phyloP scores from a whole-genome alignment of 2,113 vertebrate genomes.

The Microcebus lehilahytsara region DNA sequence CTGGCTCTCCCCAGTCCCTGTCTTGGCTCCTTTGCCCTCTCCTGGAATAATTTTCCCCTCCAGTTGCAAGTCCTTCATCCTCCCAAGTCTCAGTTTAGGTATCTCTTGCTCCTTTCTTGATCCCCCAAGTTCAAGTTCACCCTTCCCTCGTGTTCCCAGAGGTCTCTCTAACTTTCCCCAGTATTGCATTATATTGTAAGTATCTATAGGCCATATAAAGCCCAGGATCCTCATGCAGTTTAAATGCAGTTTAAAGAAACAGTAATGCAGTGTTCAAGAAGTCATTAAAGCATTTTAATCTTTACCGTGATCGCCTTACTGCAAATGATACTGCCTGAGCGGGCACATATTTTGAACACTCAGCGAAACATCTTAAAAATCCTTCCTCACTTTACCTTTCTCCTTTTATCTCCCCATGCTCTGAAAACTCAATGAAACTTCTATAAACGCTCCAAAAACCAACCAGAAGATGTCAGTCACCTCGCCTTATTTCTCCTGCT shows the following conservation, averaged over 20 bases:
- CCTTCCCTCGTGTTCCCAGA: neutral
- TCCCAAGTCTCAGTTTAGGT: neutral
- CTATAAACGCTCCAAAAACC: neutral
- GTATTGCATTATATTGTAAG: neutral
- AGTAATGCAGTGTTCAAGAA: neutral
- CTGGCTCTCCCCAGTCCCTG: neutral
- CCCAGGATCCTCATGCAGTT: neutral
- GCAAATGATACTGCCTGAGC: neutral
- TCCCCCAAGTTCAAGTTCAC: neutral
- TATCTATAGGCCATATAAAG: neutral
- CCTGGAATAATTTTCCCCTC: neutral
- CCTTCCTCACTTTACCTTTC: neutral
- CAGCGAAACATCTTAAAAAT: neutral
- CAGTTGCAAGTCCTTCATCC: neutral
- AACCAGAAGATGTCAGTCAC: neutral
- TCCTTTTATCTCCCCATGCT: neutral
- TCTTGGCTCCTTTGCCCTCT: neutral
- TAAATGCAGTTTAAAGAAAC: neutral
- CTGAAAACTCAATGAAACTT: neutral
- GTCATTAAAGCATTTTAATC: neutral
- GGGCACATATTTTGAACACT: neutral
- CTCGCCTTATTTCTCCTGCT: neutral
- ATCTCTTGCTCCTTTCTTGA: neutral
- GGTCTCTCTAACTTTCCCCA: neutral
- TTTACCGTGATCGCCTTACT: neutral